Conservation (phyloP, 2,797 vertebrate species). For the Enteromius thamalakanensis region DNA sequence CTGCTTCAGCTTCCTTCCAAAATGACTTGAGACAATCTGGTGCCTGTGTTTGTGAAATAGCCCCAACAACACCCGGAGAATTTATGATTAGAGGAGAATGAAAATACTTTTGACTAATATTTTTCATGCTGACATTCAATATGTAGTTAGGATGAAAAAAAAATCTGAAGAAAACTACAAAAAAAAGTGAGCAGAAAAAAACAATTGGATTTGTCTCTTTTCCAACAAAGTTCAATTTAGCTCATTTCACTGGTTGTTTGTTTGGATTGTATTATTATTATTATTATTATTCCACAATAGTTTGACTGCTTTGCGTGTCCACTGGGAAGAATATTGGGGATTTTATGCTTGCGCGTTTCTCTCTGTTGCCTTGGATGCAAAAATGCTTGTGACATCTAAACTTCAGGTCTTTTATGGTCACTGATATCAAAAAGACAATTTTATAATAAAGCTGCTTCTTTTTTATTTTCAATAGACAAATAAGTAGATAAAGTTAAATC, state of each 20-base stretch:
- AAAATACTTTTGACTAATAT: conserved; percentile 28
- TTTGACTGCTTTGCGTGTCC: conserved; percentile 21
- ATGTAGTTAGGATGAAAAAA: conserved; percentile 16
- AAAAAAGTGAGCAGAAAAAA: neutral
- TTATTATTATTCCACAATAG: conserved; percentile 28
- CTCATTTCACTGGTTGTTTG: conserved; percentile 14
- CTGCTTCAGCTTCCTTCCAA: conserved; percentile 66
- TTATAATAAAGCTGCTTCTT: conserved; percentile 11
- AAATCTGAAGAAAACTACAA: neutral
- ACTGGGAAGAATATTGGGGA: neutral
- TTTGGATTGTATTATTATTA: conserved; percentile 21
- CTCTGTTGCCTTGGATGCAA: neutral
- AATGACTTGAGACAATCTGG: conserved; percentile 64
- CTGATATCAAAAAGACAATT: neutral
- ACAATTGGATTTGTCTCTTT: conserved; percentile 37
- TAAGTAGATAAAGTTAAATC: neutral
- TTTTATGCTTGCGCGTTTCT: neutral
- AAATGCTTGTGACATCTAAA: neutral
- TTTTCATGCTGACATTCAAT: conserved; percentile 43
- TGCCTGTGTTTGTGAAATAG: conserved; percentile 51
- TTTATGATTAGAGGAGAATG: conserved; percentile 46
- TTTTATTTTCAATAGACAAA: conserved; percentile 4
- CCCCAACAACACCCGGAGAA: conserved; percentile 35
- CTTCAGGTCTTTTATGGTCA: conserved; percentile 1
- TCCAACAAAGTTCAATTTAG: conserved; percentile 18